Evolutionary conservation across 2,888 invertebrate species (phyloP).

Genomic region (Tachystola acroxantha): DNA sequence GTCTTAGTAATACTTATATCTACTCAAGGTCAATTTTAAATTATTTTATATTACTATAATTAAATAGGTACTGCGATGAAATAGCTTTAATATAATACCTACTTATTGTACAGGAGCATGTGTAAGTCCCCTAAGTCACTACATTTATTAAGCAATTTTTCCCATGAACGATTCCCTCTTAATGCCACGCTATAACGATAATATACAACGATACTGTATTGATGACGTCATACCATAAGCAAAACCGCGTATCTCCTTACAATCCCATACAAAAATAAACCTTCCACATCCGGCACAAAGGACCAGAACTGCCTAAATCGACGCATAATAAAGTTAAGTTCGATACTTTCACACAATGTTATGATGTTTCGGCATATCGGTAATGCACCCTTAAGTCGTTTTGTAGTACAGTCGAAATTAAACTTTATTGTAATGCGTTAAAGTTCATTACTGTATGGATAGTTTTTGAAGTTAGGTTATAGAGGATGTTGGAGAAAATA

Average conservation of each 20-base stretch:
- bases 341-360: conserved; percentile 65
- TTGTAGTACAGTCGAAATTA: conserved; percentile 9
- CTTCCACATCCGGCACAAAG: conserved; percentile 4
- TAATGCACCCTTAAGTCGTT: not conserved
- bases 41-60: no score
- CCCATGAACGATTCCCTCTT: conserved; percentile 65
- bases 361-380: conserved; percentile 44
- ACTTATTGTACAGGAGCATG: no score
- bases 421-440: not conserved
- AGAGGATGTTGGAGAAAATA: conserved; percentile 9
- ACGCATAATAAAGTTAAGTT: conserved; percentile 58
- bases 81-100: no score
- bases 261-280: conserved; percentile 14
- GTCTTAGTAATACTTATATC: no score
- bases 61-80: no score
- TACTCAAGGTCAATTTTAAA: no score
- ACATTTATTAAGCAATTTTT: conserved; percentile 74
- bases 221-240: conserved; percentile 34
- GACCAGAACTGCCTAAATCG: conserved; percentile 14
- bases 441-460: conserved; percentile 10
- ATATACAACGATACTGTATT: conserved; percentile 64
- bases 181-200: conserved; percentile 66
- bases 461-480: conserved; percentile 12
- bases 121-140: conserved; percentile 23
- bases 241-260: conserved; percentile 27